Evolutionary conservation across 2,888 invertebrate genomes (phyloP).

Genomic region (Meteorus colon): DNA sequence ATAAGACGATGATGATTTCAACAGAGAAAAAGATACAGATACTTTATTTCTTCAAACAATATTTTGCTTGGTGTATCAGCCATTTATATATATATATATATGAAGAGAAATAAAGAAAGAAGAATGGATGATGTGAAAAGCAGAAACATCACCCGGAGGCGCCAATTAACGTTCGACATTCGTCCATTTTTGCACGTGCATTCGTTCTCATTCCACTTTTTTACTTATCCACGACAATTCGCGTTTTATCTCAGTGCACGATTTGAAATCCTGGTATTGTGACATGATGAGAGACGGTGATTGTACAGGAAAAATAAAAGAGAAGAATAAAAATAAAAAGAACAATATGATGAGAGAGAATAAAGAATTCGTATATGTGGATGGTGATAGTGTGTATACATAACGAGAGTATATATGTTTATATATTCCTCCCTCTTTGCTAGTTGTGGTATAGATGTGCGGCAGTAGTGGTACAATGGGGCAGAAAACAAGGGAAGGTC

Average conservation of each 20-base stretch:
- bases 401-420: conserved; percentile 30
- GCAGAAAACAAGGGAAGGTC: conserved; percentile 70
- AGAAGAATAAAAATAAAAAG: conserved; percentile 29
- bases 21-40: neutral
- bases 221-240: conserved; percentile 27
- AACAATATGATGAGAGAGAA: conserved; percentile 34
- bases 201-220: conserved; percentile 27
- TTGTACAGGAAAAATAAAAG: conserved; percentile 30
- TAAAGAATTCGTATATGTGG: neutral
- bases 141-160: conserved; percentile 44
- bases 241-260: conserved; percentile 45
- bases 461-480: conserved; percentile 64
- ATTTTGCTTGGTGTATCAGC: conserved; percentile 1
- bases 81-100: neutral
- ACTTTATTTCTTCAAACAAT: conserved; percentile 21
- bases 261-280: conserved; percentile 43
- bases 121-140: conserved; percentile 29
- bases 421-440: conserved; percentile 31
- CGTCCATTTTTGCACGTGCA: conserved; percentile 31
- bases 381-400: conserved; percentile 12
- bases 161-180: conserved; percentile 51
- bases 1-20: neutral
- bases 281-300: conserved; percentile 33
- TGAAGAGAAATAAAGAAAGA: neutral
- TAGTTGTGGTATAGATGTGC: conserved; percentile 39